phyloP scores from a whole-genome alignment of 2,888 invertebrate species.

The Slavum lentiscoides region DNA sequence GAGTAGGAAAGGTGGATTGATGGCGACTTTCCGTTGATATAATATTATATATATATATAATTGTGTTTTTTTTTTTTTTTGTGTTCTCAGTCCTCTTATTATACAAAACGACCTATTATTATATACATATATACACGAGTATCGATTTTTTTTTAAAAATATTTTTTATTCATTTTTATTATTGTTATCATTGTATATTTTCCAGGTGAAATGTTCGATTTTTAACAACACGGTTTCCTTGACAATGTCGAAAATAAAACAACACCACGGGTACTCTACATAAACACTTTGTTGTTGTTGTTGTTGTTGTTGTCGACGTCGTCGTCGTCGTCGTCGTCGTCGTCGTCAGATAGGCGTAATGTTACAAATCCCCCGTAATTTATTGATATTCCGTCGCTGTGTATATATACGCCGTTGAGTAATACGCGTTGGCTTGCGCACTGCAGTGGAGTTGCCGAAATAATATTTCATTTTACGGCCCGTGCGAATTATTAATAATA shows the following conservation, averaged over 20 bases:
- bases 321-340: neutral
- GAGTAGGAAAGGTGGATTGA: neutral
- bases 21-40: neutral
- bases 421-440: too few relatives aligned
- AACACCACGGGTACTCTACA: neutral
- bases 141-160: slow-evolving; percentile 39
- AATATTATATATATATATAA: neutral
- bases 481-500: too few relatives aligned
- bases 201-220: slow-evolving; percentile 6
- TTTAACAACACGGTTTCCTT: slow-evolving; percentile 7
- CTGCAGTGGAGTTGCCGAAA: too few relatives aligned
- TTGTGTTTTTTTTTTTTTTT: neutral
- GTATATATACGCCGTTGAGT: too few relatives aligned
- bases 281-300: neutral
- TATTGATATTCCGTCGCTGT: too few relatives aligned
- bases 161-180: neutral
- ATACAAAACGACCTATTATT: neutral
- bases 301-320: neutral
- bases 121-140: neutral
- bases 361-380: too few relatives aligned
- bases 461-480: too few relatives aligned
- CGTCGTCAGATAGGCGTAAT: too few relatives aligned
- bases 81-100: too few relatives aligned
- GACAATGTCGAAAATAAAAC: slow-evolving; percentile 10
- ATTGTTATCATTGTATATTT: slow-evolving; percentile 3